These are phyloP conservation scores for Brachyrhaphis roseni DNA, from an alignment of 2,797 vertebrate genomes.

Conservation along the genomic window DNA sequence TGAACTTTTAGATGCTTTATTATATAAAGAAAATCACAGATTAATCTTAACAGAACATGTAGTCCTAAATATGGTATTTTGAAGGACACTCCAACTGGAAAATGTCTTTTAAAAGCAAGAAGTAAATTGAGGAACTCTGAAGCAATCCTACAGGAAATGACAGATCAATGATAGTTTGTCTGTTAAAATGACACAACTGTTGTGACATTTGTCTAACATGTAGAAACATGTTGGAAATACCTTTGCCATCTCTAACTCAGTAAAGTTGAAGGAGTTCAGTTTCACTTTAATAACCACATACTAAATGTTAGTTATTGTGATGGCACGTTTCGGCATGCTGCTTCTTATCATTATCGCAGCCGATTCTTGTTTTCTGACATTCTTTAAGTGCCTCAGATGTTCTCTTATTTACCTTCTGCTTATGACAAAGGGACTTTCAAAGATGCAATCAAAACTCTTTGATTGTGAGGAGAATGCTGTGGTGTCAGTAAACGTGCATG, in stretches of 20 bases:
- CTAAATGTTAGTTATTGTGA: background rate
- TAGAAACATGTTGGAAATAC: background rate
- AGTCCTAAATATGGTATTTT: background rate
- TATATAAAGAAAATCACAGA: background rate
- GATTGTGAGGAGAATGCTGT: background rate
- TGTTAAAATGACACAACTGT: background rate
- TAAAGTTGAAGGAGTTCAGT: background rate
- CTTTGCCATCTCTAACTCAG: background rate
- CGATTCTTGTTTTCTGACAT: background rate
- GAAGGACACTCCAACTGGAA: background rate
- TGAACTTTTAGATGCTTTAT: background rate
- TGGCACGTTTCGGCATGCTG: background rate
- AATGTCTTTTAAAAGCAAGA: background rate
- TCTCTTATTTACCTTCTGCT: background rate
- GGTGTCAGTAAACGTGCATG: no score
- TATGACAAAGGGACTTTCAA: background rate
- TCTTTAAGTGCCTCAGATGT: background rate
- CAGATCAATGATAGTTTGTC: background rate
- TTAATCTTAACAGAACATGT: background rate
- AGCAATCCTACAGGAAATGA: conserved; percentile 17
- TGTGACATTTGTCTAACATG: background rate
- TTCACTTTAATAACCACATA: background rate
- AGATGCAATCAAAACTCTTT: background rate
- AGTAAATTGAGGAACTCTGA: conserved; percentile 4
- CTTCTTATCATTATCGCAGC: background rate